Base-by-base conservation (phyloP, 30 jellyfish, hydroid and myxozoan genomes). In the Hydractinia echinata region DNA sequence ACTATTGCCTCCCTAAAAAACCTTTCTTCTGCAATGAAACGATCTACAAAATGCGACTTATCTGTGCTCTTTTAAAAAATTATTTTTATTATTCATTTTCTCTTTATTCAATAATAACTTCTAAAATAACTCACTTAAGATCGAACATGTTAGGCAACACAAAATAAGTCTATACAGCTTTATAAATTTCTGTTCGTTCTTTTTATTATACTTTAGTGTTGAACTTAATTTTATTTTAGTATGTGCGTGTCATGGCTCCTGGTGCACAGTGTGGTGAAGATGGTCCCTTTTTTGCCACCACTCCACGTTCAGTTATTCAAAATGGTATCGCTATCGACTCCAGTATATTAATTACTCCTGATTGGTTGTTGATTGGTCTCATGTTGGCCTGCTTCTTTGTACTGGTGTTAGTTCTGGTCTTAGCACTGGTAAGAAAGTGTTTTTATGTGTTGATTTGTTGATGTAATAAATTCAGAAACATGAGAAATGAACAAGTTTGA, bases 201-300 rank as follows among this genome's bases (percentile, higher is more conserved):
- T 30, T 30, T 30, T 30, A 30, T 30, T 30, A 30, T 30, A 30
- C 44, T 30, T 30, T 30, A 30, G 44, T 30, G 44, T 30, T 30
- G 44, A 30, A 30, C 44, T 6, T 64, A 1, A 51, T 64, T n/a
- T 8, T 13, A 4, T 82, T 83, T 30, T 69, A 92, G 98, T 92
- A 81, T 73, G 78, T 92, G 44, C 96, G 98, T 82, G 98, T 92
- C 66, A 92, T 92, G 98, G 98, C 96, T 39, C 80, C 76, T 54
- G 98, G 98, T 13, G 95, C 96, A 6, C 98, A 87, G 64, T 92
- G 98, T 67, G 92, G 89, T 15, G 98, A 92, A 67, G 89, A 85
- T 55, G 98, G 98, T 61, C 98, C 98, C 14, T 86, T 92, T 77
- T 92, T 92, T 85, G 95, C 98, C 1, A 86, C 98, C 55, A 92